These are phyloP conservation scores for Brachyopa scutellaris DNA, from an alignment of 2,888 invertebrate species.

Conservation along the genomic window DNA sequence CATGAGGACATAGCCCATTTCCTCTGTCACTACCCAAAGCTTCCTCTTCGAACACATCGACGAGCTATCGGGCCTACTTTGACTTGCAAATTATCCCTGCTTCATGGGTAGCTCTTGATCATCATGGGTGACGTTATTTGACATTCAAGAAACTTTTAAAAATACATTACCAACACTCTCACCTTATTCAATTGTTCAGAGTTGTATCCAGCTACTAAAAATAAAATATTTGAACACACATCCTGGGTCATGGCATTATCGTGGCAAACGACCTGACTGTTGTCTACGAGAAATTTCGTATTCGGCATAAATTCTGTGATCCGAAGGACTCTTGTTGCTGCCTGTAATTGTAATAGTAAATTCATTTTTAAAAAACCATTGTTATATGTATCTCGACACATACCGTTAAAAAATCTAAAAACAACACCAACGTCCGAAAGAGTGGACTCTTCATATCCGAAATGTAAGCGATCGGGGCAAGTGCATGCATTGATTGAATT, in stretches of 20 bases:
- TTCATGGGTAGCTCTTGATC: too few relatives aligned
- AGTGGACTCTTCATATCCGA: conserved; percentile 82
- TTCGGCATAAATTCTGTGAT: conserved; percentile 81
- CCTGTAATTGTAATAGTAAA: too few relatives aligned
- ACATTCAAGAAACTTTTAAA: too few relatives aligned
- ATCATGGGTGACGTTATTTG: too few relatives aligned
- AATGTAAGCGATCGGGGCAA: conserved; percentile 85
- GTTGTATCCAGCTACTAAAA: conserved; percentile 85
- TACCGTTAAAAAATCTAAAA: conserved; percentile 80
- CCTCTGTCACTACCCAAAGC: too few relatives aligned
- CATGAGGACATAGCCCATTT: too few relatives aligned
- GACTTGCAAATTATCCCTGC: too few relatives aligned
- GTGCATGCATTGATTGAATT: conserved; percentile 83
- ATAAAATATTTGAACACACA: conserved; percentile 85
- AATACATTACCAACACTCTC: too few relatives aligned
- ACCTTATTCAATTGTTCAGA: conserved; percentile 84
- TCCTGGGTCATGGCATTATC: conserved; percentile 83
- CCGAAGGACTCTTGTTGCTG: conserved; percentile 80
- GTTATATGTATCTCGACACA: too few relatives aligned
- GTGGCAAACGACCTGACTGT: conserved; percentile 82
- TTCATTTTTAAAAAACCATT: too few relatives aligned
- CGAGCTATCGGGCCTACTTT: too few relatives aligned
- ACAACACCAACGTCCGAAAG: conserved; percentile 79
- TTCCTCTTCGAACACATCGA: too few relatives aligned
- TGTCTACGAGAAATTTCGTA: conserved; percentile 80